Base-by-base conservation (phyloP, 2,888 invertebrate species). In the Onchidella celtica region DNA sequence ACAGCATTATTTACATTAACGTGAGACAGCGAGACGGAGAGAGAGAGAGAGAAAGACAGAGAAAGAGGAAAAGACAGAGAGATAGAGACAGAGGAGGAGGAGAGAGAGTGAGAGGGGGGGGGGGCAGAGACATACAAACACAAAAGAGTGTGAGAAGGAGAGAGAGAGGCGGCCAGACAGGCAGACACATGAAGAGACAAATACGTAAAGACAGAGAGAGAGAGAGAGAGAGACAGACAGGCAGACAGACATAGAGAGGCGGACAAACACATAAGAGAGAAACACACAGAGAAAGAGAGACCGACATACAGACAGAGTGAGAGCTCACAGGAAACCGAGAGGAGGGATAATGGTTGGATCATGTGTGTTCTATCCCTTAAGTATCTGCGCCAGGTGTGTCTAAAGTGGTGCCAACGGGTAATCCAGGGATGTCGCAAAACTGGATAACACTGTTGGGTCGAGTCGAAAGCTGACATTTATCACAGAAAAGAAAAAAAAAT, bases 171-270 rank as follows among this genome's bases (percentile, higher is more conserved):
- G 38, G 38, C 34, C 14, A 24, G 65, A 24, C 24, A 75, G 38
- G 65, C 63, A 65, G 65, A 75, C 36, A 65, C 27, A 65, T 38
- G 27, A 24, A 63, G 38, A 61, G n/a, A n/a, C 34, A 40, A 75
- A 63, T 36, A 75, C 36, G 63, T 65, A 75, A 40, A 75, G 38
- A 40, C 36, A 75, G 40, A 63, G 38, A 40, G 65, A 65, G 63
- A 75, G 65, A 24, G 65, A 63, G 38, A 63, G 65, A 17, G 38
- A 63, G 38, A 75, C 63, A n/a, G 65, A 75, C 11, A 63, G 38
- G 38, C 36, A 63, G 36, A 63, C 34, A 21, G 65, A 75, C 21
- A 63, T 65, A 24, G 38, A 75, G 38, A 75, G 65, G 14, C 24
- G 65, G 36, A 63, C 36, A 29, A 75, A 75, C 36, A 75, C 63